These are phyloP conservation scores for Abrostola tripartita DNA, from an alignment of 2,888 invertebrate species.

Conservation along the genomic window DNA sequence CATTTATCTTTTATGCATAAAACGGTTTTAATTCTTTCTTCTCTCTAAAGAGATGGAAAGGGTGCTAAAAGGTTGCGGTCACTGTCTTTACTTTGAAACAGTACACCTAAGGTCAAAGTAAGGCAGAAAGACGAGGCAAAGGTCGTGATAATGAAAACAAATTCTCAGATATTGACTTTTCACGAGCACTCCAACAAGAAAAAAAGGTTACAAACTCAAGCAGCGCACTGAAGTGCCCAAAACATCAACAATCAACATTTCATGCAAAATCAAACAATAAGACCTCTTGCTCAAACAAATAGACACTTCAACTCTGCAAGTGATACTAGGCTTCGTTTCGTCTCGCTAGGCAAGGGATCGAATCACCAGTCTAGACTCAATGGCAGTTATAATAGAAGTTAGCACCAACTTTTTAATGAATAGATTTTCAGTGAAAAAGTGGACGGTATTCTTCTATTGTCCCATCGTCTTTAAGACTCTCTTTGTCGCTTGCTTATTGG, in stretches of 20 bases:
- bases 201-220: slow-evolving; percentile 2
- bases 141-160: too few relatives aligned
- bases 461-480: slow-evolving; percentile 30
- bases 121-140: too few relatives aligned
- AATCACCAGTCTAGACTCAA: slow-evolving; percentile 49
- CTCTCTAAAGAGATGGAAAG: too few relatives aligned
- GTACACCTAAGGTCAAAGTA: too few relatives aligned
- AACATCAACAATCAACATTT: slow-evolving; percentile 7
- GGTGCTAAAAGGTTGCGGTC: too few relatives aligned
- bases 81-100: too few relatives aligned
- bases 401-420: slow-evolving; percentile 64
- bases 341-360: slow-evolving; percentile 23
- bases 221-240: background rate
- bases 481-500: slow-evolving; percentile 38
- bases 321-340: slow-evolving; percentile 40
- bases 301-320: slow-evolving; percentile 9
- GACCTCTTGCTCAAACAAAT: slow-evolving; percentile 34
- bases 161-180: background rate
- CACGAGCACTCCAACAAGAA: slow-evolving; percentile 4
- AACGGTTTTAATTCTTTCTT: too few relatives aligned
- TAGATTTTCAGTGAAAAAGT: slow-evolving; percentile 57
- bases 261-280: slow-evolving; percentile 31
- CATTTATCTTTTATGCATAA: too few relatives aligned
- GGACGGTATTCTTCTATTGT: slow-evolving; percentile 48
- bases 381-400: slow-evolving; percentile 50